These are phyloP conservation scores for Aurelia coerulea DNA, from an alignment of 30 jellyfish, hydroid and myxozoan species.

Conservation along the genomic window DNA sequence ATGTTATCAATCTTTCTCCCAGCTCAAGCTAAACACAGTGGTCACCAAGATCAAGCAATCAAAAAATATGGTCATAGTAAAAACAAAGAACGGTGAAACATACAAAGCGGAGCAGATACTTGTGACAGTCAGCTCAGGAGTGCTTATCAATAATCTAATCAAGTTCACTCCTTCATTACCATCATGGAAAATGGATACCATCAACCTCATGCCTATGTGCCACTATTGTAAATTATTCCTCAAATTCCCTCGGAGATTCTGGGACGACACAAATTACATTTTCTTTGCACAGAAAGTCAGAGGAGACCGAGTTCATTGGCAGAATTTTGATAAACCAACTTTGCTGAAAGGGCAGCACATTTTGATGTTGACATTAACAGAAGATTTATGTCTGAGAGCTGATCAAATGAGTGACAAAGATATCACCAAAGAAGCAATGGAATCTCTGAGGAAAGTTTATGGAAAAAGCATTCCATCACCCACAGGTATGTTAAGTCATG, in stretches of 20 bases:
- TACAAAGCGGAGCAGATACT: constrained; percentile 76
- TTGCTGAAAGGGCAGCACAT: constrained; percentile 27
- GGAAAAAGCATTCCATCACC: constrained; percentile 75
- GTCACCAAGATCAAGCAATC: constrained; percentile 38
- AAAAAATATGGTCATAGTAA: constrained; percentile 7
- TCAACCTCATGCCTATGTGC: constrained; percentile 50
- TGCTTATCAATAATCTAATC: constrained; percentile 42
- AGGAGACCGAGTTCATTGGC: constrained; percentile 77
- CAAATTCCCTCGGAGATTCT: constrained; percentile 71
- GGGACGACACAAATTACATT: constrained; percentile 86
- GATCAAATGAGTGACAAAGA: constrained; percentile 57
- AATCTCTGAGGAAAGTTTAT: constrained; percentile 41
- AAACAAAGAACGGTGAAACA: constrained; percentile 49
- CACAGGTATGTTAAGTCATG: constrained; percentile 36
- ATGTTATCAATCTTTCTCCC: too few species aligned
- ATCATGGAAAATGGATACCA: constrained; percentile 79
- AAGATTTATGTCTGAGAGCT: constrained; percentile 53
- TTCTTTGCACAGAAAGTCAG: constrained; percentile 54
- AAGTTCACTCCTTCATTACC: constrained; percentile 74
- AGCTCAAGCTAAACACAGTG: constrained; percentile 47
- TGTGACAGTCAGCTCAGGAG: constrained; percentile 71
- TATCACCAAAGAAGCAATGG: constrained; percentile 53
- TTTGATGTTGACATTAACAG: constrained; percentile 72
- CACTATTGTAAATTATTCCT: constrained; percentile 76
- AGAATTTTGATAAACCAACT: constrained; percentile 66